phyloP scores from a whole-genome alignment of 2,797 vertebrate species.

The Betta splendens region DNA sequence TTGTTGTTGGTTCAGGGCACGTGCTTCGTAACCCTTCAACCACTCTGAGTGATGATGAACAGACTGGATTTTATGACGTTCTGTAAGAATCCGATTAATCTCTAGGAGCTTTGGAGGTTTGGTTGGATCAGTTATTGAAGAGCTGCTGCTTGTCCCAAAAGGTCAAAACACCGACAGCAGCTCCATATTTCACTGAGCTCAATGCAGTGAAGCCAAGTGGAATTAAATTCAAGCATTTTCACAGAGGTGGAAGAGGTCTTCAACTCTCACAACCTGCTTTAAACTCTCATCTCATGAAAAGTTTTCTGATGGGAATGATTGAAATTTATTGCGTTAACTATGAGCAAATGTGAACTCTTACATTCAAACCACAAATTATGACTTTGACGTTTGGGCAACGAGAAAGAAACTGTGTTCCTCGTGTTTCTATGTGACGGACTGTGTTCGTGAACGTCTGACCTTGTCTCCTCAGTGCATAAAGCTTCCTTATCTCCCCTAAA shows the following conservation, averaged over 20 bases:
- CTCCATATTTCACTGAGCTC: neutral
- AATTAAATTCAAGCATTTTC: neutral
- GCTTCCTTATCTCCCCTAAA: too few relatives aligned
- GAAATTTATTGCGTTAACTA: neutral
- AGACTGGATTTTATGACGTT: constrained; percentile 2
- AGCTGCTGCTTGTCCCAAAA: neutral
- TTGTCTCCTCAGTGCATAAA: too few relatives aligned
- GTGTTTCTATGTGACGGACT: too few relatives aligned
- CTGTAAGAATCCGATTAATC: neutral
- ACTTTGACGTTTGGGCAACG: neutral
- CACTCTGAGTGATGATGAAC: neutral
- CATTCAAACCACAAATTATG: neutral
- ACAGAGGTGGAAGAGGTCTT: neutral
- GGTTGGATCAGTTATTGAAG: neutral
- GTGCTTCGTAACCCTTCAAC: too few relatives aligned
- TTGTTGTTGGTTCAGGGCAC: too few relatives aligned
- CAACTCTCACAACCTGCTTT: neutral
- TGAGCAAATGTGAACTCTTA: neutral
- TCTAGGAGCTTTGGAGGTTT: neutral
- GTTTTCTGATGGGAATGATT: neutral
- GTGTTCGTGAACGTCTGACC: too few relatives aligned
- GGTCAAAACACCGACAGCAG: neutral
- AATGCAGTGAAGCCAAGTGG: neutral
- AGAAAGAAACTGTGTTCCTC: too few relatives aligned
- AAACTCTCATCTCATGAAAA: neutral